phyloP scores from a whole-genome alignment of 2,797 vertebrate species.

The Helarctos malayanus region DNA sequence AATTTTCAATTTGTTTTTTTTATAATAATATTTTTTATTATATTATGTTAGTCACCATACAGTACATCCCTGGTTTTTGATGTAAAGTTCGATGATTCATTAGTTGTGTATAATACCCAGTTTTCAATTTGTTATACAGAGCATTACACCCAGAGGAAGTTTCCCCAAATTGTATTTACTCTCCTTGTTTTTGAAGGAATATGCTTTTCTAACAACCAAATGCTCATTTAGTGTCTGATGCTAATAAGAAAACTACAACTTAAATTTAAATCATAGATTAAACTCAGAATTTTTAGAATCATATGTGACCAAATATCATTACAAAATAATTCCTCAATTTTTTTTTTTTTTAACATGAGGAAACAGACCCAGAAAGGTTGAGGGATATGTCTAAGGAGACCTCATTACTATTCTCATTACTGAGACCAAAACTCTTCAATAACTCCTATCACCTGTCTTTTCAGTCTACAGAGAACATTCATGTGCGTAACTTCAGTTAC shows the following conservation, averaged over 20 bases:
- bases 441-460: neutral
- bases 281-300: conserved; percentile 18
- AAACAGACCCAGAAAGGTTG: neutral
- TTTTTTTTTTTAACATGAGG: neutral
- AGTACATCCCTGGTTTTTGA: too few species aligned
- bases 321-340: neutral
- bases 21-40: neutral
- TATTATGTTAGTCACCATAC: too few species aligned
- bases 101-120: too few species aligned
- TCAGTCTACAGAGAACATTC: neutral
- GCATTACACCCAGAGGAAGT: neutral
- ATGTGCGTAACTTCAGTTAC: neutral
- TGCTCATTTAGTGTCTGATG: neutral
- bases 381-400: neutral
- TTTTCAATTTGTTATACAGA: neutral
- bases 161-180: neutral
- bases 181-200: neutral
- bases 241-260: neutral
- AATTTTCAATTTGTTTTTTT: conserved; percentile 32
- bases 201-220: neutral
- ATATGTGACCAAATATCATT: neutral
- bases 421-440: neutral
- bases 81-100: too few species aligned
- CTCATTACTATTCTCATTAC: neutral
- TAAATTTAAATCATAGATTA: conserved; percentile 17